phyloP scores from a whole-genome alignment of 2,888 invertebrate genomes.

The Herminia tarsipennalis region DNA sequence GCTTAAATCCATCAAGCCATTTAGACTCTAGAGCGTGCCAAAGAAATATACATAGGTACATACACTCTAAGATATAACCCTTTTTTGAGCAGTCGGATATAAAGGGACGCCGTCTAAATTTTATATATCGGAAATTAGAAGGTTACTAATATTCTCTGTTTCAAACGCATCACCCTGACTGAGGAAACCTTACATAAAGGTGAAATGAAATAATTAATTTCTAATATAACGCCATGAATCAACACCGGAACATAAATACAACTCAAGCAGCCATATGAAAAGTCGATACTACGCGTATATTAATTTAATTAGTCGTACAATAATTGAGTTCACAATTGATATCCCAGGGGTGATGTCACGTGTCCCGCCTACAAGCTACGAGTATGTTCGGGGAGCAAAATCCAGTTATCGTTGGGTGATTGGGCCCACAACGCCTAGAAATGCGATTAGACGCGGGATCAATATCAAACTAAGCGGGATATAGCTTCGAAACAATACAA shows the following conservation, averaged over 20 bases:
- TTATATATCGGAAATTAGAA: too few species aligned
- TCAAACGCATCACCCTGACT: too few species aligned
- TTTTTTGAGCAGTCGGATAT: too few species aligned
- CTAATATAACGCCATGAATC: not conserved
- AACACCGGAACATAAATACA: not conserved
- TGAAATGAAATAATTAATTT: not conserved
- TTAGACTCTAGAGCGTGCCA: too few species aligned
- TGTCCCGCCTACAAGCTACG: constrained; percentile 55
- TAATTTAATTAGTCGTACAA: constrained; percentile 61
- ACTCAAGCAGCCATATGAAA: constrained; percentile 19
- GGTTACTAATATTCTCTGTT: too few species aligned
- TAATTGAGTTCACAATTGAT: constrained; percentile 61
- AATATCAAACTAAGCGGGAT: constrained; percentile 59
- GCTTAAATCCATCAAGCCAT: too few species aligned
- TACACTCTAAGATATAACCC: too few species aligned
- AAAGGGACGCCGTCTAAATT: too few species aligned
- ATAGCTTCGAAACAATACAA: constrained; percentile 48
- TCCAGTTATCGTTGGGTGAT: constrained; percentile 75
- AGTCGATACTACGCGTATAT: constrained; percentile 38
- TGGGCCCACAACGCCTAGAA: constrained; percentile 72
- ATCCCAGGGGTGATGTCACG: constrained; percentile 62
- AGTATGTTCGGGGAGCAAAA: constrained; percentile 65
- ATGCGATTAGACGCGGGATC: constrained; percentile 69
- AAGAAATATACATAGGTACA: too few species aligned
- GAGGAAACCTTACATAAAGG: too few species aligned